Evolutionary conservation across 2,113 vertebrate genomes (phyloP), one percentile per base, ranked within the genome.

Genomic region (Corythornis vintsioides): DNA sequence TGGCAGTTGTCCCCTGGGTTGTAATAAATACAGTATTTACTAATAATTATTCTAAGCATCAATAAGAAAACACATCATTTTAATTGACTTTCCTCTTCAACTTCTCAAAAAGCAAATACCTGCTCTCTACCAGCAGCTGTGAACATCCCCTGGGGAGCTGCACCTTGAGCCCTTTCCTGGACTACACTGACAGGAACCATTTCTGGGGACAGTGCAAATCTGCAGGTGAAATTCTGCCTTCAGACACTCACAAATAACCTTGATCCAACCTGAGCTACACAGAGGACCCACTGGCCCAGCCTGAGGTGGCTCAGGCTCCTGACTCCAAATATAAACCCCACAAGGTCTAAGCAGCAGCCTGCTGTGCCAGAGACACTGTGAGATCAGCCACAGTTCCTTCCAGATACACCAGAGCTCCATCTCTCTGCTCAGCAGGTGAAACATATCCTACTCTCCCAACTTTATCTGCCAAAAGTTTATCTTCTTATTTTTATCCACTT

Each of bases 381-480:
- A 61, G 24, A 76, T 66, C 40, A 60, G 59, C 35, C 14, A 24
- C 0, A 6, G 50, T 25, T 73, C 63, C 53, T 7, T n/a, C 35
- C 28, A 42, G 29, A 61, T 45, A 7, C 2, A 35, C 10, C 0
- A 35, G 35, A 82, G 38, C 15, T 18, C 43, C 13, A 13, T 15
- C 38, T 82, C 66, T 43, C 63, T 57, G 35, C 40, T 83, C 16
- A 45, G 29, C 38, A 85, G 38, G n/a, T 42, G 29, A 86, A 71
- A 55, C 0, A 0, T 4, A 16, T 28, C 18, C 1, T 42, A 16
- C 55, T 71, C 42, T 59, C 35, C 38, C 9, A 38, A 80, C 11
- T 17, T 74, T 17, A 26, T 33, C 20, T 17, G 5, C 31, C n/a
- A 16, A 10, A 86, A 67, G 35, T 15, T 71, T 74, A 35, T 83